Evolutionary conservation across 2,797 vertebrate genomes (phyloP).

Genomic region (Hoplostethus atlanticus): DNA sequence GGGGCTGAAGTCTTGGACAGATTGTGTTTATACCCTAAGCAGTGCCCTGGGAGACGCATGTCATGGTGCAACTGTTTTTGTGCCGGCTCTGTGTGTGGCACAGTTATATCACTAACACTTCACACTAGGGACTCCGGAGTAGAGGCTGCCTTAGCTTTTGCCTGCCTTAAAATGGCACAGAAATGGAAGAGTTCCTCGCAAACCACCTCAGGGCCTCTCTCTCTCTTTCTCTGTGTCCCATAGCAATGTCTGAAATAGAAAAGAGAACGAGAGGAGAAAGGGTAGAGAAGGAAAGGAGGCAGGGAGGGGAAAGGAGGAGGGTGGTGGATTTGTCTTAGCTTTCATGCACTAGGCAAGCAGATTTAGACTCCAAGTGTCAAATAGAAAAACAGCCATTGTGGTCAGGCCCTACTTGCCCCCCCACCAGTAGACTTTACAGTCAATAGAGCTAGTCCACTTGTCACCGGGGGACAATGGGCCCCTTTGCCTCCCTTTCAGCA

Average conservation of each 20-base stretch:
- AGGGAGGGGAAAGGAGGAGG: conserved; percentile 39
- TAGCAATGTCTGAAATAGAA: conserved; percentile 69
- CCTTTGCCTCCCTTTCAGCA: conserved; percentile 83
- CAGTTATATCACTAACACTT: conserved; percentile 77
- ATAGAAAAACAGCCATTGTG: conserved; percentile 85
- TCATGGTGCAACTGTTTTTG: conserved; percentile 70
- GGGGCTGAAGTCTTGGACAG: conserved; percentile 64
- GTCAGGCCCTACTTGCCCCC: conserved; percentile 64
- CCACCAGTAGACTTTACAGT: conserved; percentile 86
- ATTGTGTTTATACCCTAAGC: conserved; percentile 76
- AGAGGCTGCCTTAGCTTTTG: conserved; percentile 54
- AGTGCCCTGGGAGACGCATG: conserved; percentile 74
- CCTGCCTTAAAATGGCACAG: conserved; percentile 66
- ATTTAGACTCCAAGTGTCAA: conserved; percentile 85
- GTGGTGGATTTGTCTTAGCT: conserved; percentile 76
- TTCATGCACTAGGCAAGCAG: conserved; percentile 80
- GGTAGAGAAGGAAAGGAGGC: conserved; percentile 44
- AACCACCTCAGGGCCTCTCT: conserved; percentile 66
- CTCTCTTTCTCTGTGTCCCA: conserved; percentile 57
- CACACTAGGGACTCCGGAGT: conserved; percentile 63
- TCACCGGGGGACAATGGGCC: conserved; percentile 84
- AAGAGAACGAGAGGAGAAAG: conserved; percentile 44
- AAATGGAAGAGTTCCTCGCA: conserved; percentile 69
- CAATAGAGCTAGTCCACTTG: conserved; percentile 89
- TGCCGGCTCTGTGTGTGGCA: conserved; percentile 74